Base-by-base conservation (phyloP, 2,113 vertebrate species). In the Micromys minutus region DNA sequence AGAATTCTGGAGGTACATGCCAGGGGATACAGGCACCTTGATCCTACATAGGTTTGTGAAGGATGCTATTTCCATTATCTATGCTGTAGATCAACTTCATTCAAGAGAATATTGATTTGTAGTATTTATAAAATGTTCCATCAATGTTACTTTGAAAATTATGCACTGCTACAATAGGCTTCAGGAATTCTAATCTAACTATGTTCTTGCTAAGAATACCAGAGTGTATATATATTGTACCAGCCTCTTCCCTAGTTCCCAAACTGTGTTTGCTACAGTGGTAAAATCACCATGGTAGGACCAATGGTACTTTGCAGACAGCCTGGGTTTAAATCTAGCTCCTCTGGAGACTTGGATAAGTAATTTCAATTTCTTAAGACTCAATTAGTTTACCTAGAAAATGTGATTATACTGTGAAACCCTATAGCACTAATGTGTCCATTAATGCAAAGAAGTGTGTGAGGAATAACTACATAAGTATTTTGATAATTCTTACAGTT, bases 171-270 rank as follows among this genome's bases (percentile, higher is more conserved):
- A 74, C 36, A 90, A 22, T 50, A 91, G 72, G 9, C 22, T 86
- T 74, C 36, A 47, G 21, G 17, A 96, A 92, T 24, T 9, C 36
- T 90, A 85, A 34, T 17, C 22, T 65, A 83, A 69, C 93, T 87
- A 94, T 36, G 71, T 4, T 55, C 94, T 92, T 94, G 72, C 74
- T 85, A 96, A 86, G 29, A 92, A 86, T 57, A 81, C 5, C 22
- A 42, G 12, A 34, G 26, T 42, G 45, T 71, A 76, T 65, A 77
- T 79, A 7, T 16, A 39, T 42, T 12, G 65, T 52, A n/a, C 17
- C 76, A 95, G 80, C 42, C 77, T 63, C 65, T 91, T 90, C 52
- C 47, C 75, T 87, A 59, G 45, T 81, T 3, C 59, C 88, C 50
- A 71, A 36, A 16, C 29, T 36, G 42, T 63, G 15, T 85, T 90